Base-by-base conservation (phyloP, 2,888 invertebrate species). In the Halictus ligatus region DNA sequence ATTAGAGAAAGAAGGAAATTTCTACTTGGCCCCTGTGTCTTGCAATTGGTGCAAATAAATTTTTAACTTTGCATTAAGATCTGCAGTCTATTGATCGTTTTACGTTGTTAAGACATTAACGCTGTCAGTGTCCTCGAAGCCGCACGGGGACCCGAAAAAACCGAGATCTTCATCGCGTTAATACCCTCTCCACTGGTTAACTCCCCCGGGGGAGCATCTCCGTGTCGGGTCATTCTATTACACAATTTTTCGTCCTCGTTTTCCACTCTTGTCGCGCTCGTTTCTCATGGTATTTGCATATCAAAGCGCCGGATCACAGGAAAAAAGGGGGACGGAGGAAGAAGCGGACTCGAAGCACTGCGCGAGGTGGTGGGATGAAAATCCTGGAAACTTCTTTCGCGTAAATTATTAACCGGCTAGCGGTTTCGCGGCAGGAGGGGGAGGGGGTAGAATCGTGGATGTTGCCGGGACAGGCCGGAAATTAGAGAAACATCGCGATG, bases 331-430 rank as follows among this genome's bases (percentile, higher is more conserved):
- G 48, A 15, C 29, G 64, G 64, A 1, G 29, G 8, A 29, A 64
- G 29, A 64, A 3, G 48, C 21, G 43, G 12, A 35, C 13, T 46
- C n/a, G 46, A 67, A 13, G 13, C 50, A 60, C n/a, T 0, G 18
- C 25, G 7, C 43, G 50, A 54, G 48, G 40, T 29, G 35, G 74
- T 6, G 12, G 2, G 21, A 4, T 35, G 54, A 71, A 54, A 69
- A 43, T 54, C 35, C 50, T 40, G 69, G 40, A 43, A 43, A 69
- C 46, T 78, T 72, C 43, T 76, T 48, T 13, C 82, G 81, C 75
- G 77, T 84, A 81, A 88, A 83, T 88, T 88, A 88, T 88, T 83
- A 83, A 79, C 81, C 73, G 54, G 69, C 80, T 80, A 58, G 74
- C n/a, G 35, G 50, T 50, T 35, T 58, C 40, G 25, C 35, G 35